phyloP scores from a whole-genome alignment of 2,113 vertebrate genomes.

The Apaloderma vittatum region DNA sequence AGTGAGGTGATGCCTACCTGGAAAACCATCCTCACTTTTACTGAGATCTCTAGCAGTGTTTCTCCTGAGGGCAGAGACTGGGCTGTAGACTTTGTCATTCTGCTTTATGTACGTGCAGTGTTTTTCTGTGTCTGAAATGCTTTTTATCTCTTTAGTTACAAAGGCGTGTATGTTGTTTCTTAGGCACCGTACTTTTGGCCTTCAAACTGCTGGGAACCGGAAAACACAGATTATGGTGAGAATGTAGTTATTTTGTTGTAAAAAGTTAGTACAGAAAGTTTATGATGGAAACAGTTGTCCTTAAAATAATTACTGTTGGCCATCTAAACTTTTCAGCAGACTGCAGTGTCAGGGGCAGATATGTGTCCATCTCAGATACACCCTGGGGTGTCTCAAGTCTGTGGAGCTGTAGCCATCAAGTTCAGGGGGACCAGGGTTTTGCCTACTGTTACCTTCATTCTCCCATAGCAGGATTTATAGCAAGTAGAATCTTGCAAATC shows the following conservation, averaged over 20 bases:
- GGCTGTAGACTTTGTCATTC: background rate
- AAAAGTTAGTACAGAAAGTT: background rate
- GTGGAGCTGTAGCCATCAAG: background rate
- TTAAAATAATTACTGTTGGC: background rate
- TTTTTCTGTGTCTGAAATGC: background rate
- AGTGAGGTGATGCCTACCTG: background rate
- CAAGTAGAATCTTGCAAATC: background rate
- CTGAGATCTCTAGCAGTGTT: background rate
- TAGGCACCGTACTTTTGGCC: slow-evolving; percentile 98
- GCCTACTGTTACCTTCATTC: fast-evolving
- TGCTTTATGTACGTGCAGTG: background rate
- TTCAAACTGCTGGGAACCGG: slow-evolving; percentile 98
- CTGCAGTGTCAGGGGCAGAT: background rate
- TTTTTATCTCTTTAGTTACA: background rate
- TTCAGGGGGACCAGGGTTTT: background rate
- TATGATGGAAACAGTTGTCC: background rate
- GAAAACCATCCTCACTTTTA: background rate
- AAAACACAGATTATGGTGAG: slow-evolving; percentile 98
- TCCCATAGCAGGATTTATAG: background rate
- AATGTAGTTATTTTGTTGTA: background rate
- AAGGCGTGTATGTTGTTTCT: slow-evolving; percentile 44
- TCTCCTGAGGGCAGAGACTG: background rate
- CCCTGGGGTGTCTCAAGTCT: background rate
- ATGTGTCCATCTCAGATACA: background rate
- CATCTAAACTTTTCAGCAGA: background rate